Percentiles rank a stretch among this genome's conserved stretches.
Conservation (phyloP, 2,888 invertebrate species). For the Sarcophaga subvicina region DNA sequence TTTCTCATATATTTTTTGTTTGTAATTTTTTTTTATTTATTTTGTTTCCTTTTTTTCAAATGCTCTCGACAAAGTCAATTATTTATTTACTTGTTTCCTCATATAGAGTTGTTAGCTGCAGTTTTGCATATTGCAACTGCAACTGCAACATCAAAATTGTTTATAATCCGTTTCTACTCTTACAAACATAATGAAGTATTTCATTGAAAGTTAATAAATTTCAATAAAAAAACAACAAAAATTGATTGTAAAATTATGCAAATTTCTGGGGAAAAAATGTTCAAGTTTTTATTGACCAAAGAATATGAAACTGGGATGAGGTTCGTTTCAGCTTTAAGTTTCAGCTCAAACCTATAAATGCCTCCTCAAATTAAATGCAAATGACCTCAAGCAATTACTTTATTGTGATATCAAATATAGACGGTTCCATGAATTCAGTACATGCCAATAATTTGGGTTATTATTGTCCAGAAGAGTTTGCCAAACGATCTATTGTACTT, state of each 20-base stretch:
- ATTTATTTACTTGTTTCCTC: conserved; percentile 50
- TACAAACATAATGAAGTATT: conserved; percentile 43
- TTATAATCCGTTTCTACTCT: conserved; percentile 55
- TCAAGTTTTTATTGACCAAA: conserved; percentile 23
- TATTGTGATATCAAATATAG: no score
- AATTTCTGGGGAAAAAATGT: conserved; percentile 32
- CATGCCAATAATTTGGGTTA: no score
- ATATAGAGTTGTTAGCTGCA: conserved; percentile 20
- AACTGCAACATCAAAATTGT: conserved; percentile 59
- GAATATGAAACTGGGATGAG: neutral
- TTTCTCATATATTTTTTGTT: neutral
- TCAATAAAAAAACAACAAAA: conserved; percentile 36
- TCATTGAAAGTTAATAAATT: conserved; percentile 60
- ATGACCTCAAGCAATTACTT: no score
- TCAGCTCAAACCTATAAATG: neutral
- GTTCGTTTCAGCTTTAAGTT: neutral
- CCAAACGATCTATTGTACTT: no score
- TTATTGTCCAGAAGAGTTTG: no score
- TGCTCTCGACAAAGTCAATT: conserved; percentile 56
- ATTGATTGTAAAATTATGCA: conserved; percentile 53
- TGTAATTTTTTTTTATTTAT: neutral
- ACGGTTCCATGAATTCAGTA: no score
- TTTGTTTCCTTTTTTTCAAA: conserved; percentile 22
- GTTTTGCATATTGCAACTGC: conserved; percentile 36
- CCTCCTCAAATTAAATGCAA: no score